Conservation (phyloP, 2,113 vertebrate species). For the Leptocoma aspasia region DNA sequence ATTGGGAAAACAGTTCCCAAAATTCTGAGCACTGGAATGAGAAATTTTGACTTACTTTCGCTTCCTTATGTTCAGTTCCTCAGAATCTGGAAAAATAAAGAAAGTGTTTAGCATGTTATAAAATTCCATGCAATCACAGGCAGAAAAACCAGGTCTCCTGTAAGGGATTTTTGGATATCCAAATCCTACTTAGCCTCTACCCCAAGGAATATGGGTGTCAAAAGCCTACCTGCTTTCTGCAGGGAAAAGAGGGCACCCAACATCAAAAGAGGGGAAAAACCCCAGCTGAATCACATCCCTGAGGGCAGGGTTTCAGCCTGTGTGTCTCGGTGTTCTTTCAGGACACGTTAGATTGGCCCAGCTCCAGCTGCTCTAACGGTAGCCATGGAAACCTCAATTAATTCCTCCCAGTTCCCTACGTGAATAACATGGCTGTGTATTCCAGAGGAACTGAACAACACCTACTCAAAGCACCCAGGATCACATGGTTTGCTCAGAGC, state of each 20-base stretch:
- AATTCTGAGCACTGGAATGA: not conserved
- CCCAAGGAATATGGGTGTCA: not conserved
- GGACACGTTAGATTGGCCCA: not conserved
- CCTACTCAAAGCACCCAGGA: not conserved
- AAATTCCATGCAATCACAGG: not conserved
- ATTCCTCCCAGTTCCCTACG: not conserved
- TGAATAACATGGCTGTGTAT: not conserved
- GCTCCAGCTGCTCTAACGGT: not conserved
- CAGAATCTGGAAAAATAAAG: constrained; percentile 41
- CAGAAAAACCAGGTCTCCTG: not conserved
- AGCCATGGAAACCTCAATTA: constrained; percentile 31
- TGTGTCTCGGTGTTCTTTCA: constrained; percentile 1
- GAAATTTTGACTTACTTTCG: constrained; percentile 75
- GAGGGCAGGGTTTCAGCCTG: not conserved
- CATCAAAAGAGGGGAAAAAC: not conserved
- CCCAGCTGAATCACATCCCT: not conserved
- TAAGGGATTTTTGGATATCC: not conserved
- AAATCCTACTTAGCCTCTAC: not conserved
- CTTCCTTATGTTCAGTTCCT: constrained; percentile 76
- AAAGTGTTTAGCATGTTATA: not conserved
- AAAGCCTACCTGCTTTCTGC: not conserved
- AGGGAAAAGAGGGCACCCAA: not conserved
- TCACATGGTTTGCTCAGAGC: not conserved
- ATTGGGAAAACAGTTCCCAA: not conserved
- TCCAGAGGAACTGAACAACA: not conserved